Conservation (phyloP, 2,797 vertebrate species). For the Sebastes melanostomus region DNA sequence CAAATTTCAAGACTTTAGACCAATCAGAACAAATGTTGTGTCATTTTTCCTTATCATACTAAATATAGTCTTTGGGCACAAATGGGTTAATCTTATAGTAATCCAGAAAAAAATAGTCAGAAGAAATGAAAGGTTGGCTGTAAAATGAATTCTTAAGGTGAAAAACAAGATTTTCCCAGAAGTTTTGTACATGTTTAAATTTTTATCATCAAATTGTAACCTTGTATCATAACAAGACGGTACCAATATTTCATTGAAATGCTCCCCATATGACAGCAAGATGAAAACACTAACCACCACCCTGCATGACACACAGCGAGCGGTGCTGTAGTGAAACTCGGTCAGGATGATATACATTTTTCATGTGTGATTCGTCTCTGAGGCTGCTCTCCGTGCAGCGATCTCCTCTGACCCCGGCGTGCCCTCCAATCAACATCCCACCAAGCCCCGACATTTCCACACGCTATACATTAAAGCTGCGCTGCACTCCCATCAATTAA, state of each 20-base stretch:
- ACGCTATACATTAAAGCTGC: slow-evolving; percentile 67
- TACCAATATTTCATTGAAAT: background rate
- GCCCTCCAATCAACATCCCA: slow-evolving; percentile 39
- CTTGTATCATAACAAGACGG: background rate
- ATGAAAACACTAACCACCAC: background rate
- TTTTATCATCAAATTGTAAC: background rate
- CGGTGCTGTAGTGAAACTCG: slow-evolving; percentile 22
- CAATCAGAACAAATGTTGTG: too few species aligned
- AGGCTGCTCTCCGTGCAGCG: slow-evolving; percentile 42
- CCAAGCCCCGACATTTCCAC: slow-evolving; percentile 28
- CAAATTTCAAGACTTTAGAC: too few species aligned
- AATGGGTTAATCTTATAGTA: too few species aligned
- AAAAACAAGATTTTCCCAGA: background rate
- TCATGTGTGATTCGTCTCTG: slow-evolving; percentile 57
- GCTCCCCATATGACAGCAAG: background rate
- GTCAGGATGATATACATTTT: slow-evolving; percentile 62
- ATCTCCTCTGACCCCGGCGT: slow-evolving; percentile 46
- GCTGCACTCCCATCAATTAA: slow-evolving; percentile 69
- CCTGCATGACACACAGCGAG: background rate
- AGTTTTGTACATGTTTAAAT: background rate
- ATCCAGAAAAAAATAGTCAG: too few species aligned
- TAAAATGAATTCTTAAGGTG: too few species aligned
- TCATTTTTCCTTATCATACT: too few species aligned
- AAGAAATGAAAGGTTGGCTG: too few species aligned
- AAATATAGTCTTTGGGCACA: too few species aligned